phyloP scores from a whole-genome alignment of 2,797 vertebrate genomes.

The Glyptemys insculpta region DNA sequence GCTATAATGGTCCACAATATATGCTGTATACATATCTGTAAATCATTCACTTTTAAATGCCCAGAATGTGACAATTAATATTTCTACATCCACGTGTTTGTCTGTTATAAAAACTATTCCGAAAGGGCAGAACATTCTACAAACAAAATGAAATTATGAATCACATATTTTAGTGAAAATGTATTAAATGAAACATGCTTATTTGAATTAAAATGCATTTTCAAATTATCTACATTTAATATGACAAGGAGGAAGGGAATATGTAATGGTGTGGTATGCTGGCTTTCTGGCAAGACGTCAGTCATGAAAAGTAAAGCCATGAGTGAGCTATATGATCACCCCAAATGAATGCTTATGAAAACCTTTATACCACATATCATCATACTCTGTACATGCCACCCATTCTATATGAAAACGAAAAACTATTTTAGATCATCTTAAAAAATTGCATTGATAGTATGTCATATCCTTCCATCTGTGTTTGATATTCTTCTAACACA shows the following conservation, averaged over 20 bases:
- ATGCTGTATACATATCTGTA: not conserved
- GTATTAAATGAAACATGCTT: not conserved
- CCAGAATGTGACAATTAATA: fast-evolving
- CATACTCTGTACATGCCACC: not conserved
- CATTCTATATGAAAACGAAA: not conserved
- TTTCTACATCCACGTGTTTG: not conserved
- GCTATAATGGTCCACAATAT: not conserved
- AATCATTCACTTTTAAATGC: not conserved
- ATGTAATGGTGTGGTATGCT: fast-evolving
- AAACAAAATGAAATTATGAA: not conserved
- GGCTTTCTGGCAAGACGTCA: not conserved
- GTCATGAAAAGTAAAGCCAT: not conserved
- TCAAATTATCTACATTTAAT: not conserved
- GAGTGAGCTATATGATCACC: not conserved
- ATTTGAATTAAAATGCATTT: not conserved
- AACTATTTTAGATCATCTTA: not conserved
- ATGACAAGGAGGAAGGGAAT: not conserved
- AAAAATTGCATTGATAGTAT: not conserved
- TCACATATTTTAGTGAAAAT: not conserved
- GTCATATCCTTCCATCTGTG: not conserved
- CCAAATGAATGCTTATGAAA: not conserved
- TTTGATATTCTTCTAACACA: not conserved
- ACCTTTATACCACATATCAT: not conserved
- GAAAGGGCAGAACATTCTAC: not conserved
- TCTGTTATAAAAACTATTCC: not conserved